Conservation (phyloP, 1,140 invertebrate genomes). For the Spodoptera frugiperda region DNA sequence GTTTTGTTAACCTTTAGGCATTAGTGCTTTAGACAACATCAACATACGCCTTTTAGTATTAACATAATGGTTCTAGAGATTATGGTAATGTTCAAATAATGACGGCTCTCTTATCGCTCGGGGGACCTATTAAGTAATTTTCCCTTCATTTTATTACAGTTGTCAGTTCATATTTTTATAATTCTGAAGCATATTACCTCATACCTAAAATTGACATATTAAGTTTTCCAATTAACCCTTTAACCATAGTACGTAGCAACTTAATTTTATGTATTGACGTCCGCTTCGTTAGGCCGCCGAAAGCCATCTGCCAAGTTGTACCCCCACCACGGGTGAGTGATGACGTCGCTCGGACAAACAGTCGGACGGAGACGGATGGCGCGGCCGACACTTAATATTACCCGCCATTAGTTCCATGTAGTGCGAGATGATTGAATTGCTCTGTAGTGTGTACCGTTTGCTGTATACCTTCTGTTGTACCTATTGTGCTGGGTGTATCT, state of each 20-base stretch:
- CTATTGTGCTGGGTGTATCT: neutral
- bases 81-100: conserved; percentile 41
- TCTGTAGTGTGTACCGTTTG: conserved; percentile 16
- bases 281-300: neutral
- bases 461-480: neutral
- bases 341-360: conserved; percentile 36
- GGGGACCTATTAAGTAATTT: conserved; percentile 31
- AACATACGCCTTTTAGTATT: conserved; percentile 27
- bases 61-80: conserved; percentile 25
- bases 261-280: neutral
- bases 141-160: conserved; percentile 16
- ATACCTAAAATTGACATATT: too few relatives aligned
- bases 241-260: neutral
- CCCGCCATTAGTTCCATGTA: conserved; percentile 30
- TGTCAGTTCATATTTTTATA: neutral
- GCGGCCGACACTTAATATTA: conserved; percentile 34
- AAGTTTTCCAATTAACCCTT: neutral
- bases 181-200: too few relatives aligned
- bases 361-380: conserved; percentile 38
- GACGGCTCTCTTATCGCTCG: conserved; percentile 13
- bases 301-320: conserved; percentile 17
- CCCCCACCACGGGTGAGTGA: conserved; percentile 20
- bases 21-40: conserved; percentile 15
- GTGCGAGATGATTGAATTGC: conserved; percentile 26
- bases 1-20: conserved; percentile 13